Evolutionary conservation across 2,797 vertebrate species (phyloP).

Genomic region (Semotilus atromaculatus): DNA sequence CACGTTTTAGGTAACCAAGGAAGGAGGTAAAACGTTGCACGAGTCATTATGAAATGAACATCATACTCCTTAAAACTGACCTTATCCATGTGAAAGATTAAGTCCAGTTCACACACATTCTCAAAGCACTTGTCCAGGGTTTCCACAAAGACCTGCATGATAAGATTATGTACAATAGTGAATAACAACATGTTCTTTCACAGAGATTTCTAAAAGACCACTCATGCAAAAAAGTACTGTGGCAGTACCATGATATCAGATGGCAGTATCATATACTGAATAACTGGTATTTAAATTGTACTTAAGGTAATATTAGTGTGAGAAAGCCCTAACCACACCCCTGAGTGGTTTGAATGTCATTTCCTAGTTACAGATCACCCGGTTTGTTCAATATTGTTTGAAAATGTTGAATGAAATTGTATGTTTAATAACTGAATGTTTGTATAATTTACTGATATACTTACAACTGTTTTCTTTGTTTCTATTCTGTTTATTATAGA

Average conservation of each 20-base stretch:
- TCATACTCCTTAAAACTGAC: constrained; percentile 64
- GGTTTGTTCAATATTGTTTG: no score
- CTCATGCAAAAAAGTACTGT: background rate
- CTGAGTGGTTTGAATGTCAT: no score
- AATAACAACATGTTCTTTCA: background rate
- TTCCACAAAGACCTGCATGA: constrained; percentile 83
- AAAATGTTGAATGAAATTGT: background rate
- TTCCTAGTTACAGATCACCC: no score
- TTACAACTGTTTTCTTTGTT: no score
- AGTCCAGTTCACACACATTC: constrained; percentile 84
- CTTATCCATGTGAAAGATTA: constrained; percentile 89
- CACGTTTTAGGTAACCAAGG: background rate
- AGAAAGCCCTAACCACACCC: no score
- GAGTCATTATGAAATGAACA: background rate
- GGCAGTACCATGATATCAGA: background rate
- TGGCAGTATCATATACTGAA: background rate
- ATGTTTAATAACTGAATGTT: no score
- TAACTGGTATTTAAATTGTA: background rate
- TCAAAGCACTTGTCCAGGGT: constrained; percentile 87
- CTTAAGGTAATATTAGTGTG: background rate
- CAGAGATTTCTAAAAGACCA: background rate
- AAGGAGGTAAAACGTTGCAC: background rate
- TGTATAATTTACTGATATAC: no score
- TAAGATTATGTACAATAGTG: background rate
- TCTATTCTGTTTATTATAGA: no score